Conservation (phyloP, 1,140 invertebrate genomes). For the Zelostemma sp. region DNA sequence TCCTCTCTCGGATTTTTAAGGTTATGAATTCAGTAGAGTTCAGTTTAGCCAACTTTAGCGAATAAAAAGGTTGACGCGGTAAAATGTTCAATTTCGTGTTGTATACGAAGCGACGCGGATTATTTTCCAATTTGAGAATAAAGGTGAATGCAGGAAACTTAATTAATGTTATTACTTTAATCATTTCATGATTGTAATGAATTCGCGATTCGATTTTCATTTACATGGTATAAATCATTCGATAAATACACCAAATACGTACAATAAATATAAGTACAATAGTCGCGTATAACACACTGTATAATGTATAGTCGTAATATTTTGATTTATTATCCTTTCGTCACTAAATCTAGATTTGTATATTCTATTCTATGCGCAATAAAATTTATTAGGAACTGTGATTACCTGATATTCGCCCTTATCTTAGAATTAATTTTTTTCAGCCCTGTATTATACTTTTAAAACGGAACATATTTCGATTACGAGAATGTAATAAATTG, state of each 20-base stretch:
- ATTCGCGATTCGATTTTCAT: not conserved
- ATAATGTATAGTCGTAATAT: too few relatives aligned
- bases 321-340: slow-evolving; percentile 6
- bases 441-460: too few relatives aligned
- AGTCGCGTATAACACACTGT: too few relatives aligned
- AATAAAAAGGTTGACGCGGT: too few relatives aligned
- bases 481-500: slow-evolving; percentile 4
- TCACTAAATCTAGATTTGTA: too few relatives aligned
- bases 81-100: too few relatives aligned
- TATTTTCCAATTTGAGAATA: too few relatives aligned
- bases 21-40: too few relatives aligned
- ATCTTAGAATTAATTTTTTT: slow-evolving; percentile 18
- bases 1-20: too few relatives aligned
- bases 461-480: not conserved
- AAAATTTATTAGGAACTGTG: slow-evolving; percentile 32
- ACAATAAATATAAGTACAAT: too few relatives aligned
- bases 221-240: not conserved
- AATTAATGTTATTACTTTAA: not conserved
- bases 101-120: too few relatives aligned
- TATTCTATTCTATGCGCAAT: slow-evolving; percentile 10
- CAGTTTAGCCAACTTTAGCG: too few relatives aligned
- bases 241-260: not conserved
- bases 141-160: not conserved
- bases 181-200: not conserved
- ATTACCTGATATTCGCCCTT: slow-evolving; percentile 31